Base-by-base conservation (phyloP, 2,888 invertebrate species). In the Hemithea aestivaria region DNA sequence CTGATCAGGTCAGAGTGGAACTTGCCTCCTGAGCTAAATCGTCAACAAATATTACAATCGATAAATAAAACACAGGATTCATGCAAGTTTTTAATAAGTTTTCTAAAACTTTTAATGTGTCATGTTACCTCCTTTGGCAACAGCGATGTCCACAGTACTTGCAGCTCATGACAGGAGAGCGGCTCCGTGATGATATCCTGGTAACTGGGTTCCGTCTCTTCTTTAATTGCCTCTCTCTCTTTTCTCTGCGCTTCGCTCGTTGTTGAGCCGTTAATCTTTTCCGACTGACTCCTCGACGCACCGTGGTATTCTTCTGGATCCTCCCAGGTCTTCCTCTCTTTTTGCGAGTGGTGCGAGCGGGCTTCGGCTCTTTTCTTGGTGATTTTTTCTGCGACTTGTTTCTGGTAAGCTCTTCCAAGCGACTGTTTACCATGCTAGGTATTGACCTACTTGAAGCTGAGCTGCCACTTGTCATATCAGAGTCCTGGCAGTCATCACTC, bases 61-160 rank as follows among this genome's bases (percentile, higher is more conserved):
- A 16, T 16, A 16, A 16, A 16, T 16, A 5, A 16, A 16, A 16
- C 16, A 16, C 16, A 16, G 16, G n/a, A n/a, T n/a, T 5, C 16
- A 16, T 16, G 2, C 5, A 28, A 28, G n/a, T 1, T 1, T 35
- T 27, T 35, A 27, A 22, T 35, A 9, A 10, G n/a, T n/a, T n/a
- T n/a, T n/a, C n/a, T n/a, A n/a, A 21, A 23, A 28, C 1, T 24
- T 28, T 7, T 2, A 8, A 26, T 5, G 2, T 11, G 25, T 27
- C 3, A 23, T 1, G 7, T 73, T 79, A 81, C 79, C 80, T 78
- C 73, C 71, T 61, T 35, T 61, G 61, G 40, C 73, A 73, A 50
- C 72, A 71, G 1, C 70, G 71, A 40, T 75, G 73, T 9, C 77
- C 73, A 40, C 81, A 81, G 37, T 64, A 57, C 20, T 45, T 40